Conservation (phyloP, 2,113 vertebrate species). For the Empidonax traillii region DNA sequence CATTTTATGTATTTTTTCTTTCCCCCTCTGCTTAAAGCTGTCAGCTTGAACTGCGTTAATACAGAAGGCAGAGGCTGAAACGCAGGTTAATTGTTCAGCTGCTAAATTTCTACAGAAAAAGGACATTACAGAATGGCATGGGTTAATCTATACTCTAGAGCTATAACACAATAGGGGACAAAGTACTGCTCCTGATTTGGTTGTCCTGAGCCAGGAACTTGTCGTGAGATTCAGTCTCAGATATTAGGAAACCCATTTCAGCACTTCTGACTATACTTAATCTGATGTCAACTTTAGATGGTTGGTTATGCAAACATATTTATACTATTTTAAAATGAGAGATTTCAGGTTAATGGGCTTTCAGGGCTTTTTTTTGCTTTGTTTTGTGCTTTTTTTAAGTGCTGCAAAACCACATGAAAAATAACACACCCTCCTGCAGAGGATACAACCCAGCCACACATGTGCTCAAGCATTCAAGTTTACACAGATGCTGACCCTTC, state of each 20-base stretch:
- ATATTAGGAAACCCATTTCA: background rate
- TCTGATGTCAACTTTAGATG: background rate
- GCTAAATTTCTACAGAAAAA: background rate
- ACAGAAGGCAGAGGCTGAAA: background rate
- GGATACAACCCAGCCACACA: background rate
- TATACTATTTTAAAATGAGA: background rate
- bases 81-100: background rate
- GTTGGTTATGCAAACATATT: background rate
- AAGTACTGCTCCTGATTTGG: background rate
- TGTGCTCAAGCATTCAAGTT: background rate
- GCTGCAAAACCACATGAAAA: background rate
- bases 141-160: background rate
- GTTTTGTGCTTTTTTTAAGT: background rate
- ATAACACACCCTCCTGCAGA: background rate
- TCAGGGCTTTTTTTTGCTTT: background rate
- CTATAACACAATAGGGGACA: accelerated
- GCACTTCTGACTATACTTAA: background rate
- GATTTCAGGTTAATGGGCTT: background rate
- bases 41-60: background rate
- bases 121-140: background rate
- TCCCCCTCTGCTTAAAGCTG: background rate
- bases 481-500: constrained; percentile 41
- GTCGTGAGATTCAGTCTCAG: background rate
- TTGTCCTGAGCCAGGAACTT: background rate
- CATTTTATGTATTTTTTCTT: background rate